Base-by-base conservation (phyloP, 2,797 vertebrate species). In the Limosa lapponica region DNA sequence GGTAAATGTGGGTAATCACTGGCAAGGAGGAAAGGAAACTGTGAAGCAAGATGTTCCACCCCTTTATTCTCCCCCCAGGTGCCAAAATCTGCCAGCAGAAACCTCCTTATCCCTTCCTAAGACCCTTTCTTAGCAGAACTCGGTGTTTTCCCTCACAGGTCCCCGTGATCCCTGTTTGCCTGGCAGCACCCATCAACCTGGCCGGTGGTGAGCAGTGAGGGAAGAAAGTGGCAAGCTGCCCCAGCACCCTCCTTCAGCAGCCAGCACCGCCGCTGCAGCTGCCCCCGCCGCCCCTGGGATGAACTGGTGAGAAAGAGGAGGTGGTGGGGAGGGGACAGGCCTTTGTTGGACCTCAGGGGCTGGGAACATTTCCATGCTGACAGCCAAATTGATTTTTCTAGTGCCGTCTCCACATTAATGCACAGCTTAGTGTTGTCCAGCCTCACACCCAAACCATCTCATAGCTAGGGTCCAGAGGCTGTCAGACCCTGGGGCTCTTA, bases 131-230 rank as follows among this genome's bases (percentile, higher is more conserved):
- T 77, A 61, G 72, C 44, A 86, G 64, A 91, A 27, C 10, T 66
- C 0, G 0, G 17, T 27, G 23, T 30, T 67, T 52, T 55, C 46
- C 51, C 25, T 59, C 2, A 0, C 1, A 2, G 16, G 8, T 74
- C 49, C 64, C 51, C 3, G 0, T 1, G 0, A 13, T 79, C 36
- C 37, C 48, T 1, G 0, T 73, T 62, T 51, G 23, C 67, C 70
- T 39, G 49, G 37, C 58, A 81, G 77, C 20, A 27, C 8, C 17
- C 5, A 8, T 4, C 1, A 0, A 8, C 43, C 36, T 1, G 3
- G 48, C 22, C 2, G 6, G 6, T 1, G 43, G 46, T 3, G 49
- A 69, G 41, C 78, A 61, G 44, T 3, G 0, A 28, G 30, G 48
- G 16, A 4, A 10, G 71, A 58, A 74, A 41, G 37, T 27, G 70